Evolutionary conservation across 2,113 vertebrate genomes (phyloP), one percentile per base, ranked within the genome.

Genomic region (Tapirus terrestris): DNA sequence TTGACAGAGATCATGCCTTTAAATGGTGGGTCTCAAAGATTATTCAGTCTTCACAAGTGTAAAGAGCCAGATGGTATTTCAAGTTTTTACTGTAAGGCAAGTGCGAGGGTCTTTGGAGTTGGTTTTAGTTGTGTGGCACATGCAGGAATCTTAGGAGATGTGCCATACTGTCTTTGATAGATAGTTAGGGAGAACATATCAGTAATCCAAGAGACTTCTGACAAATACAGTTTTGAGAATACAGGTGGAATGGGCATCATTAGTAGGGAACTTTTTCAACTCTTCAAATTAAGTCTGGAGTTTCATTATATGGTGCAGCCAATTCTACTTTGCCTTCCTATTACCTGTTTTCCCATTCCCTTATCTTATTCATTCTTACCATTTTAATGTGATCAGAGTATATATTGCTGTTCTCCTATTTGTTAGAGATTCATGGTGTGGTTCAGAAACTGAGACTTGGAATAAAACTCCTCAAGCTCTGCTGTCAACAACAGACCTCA

Each of bases 401-500:
- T 67, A 25, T 36, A 14, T 36, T 87, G 9, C 27, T 91, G 36
- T 77, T 82, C 75, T 77, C 10, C 70, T 75, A 0, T 89, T 85
- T 79, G 18, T 94, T 73, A 88, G 89, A 88, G 63, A 88, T 83
- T 87, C 56, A 51, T 68, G 36, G 21, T 53, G 20, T 56, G 45
- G 29, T 60, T 92, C 76, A 86, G 43, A 79, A 77, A 85, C 23
- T 65, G 67, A 92, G 43, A 94, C 18, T 87, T 93, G 31, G 48
- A 91, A 86, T 90, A 88, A 95, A 51, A 93, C n/a, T 83, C 56
- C 29, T 3, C 39, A 70, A 43, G 43, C 58, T 97, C 65, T 60
- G 1, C 21, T 75, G 27, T 93, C 58, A 91, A 45, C n/a, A 88
- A 21, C 63, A 93, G 36, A 45, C 79, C 33, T 76, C 45, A 82